Evolutionary conservation across 2,797 vertebrate genomes (phyloP).

Genomic region (Poeciliopsis turneri): DNA sequence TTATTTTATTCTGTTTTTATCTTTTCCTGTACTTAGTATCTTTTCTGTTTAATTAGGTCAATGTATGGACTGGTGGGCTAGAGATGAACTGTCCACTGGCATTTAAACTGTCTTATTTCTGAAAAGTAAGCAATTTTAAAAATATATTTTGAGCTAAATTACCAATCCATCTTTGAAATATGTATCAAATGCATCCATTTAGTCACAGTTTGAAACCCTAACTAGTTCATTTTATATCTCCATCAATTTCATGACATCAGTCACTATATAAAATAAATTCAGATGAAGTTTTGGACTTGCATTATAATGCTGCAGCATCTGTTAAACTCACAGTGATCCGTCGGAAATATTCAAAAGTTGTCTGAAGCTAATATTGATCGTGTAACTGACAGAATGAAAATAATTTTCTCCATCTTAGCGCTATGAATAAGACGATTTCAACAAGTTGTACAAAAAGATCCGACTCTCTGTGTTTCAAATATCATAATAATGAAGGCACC

Average conservation of each 20-base stretch:
- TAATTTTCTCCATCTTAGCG: background rate
- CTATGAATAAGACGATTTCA: background rate
- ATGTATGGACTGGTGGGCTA: background rate
- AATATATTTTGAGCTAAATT: background rate
- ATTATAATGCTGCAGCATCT: background rate
- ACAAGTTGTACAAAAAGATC: background rate
- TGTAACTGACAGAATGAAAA: background rate
- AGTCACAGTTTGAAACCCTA: background rate
- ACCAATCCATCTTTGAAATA: background rate
- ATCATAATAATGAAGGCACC: constrained; percentile 8
- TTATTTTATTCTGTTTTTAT: background rate
- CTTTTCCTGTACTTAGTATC: background rate
- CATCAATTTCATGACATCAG: background rate
- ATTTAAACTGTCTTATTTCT: background rate
- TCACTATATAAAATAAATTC: background rate
- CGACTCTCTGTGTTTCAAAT: constrained; percentile 2
- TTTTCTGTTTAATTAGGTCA: background rate
- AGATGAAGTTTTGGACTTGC: background rate
- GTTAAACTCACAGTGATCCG: background rate
- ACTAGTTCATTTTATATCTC: background rate
- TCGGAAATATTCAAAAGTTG: background rate
- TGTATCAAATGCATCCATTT: background rate
- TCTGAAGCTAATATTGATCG: background rate
- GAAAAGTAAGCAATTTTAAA: background rate
- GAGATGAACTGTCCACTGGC: background rate